A percentile compares a stretch with the other conserved stretches of the same genome.
Evolutionary conservation across 2,888 invertebrate species (phyloP).

Genomic region (Synergus japonicus): DNA sequence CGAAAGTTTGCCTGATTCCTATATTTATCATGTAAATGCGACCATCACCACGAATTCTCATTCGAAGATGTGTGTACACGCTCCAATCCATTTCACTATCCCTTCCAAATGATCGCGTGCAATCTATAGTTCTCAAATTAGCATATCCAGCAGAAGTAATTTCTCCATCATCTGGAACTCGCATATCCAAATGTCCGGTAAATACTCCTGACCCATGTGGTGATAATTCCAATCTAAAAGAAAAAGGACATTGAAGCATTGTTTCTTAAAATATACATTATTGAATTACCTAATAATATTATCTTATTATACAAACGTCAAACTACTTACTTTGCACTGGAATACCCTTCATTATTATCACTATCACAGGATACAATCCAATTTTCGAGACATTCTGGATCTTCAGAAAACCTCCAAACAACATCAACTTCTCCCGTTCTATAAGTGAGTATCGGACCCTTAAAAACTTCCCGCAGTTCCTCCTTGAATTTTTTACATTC

Average conservation of each 20-base stretch:
- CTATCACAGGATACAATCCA: constrained; percentile 89
- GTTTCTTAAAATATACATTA: no score
- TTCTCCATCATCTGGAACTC: constrained; percentile 89
- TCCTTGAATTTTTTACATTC: constrained; percentile 82
- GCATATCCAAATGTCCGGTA: constrained; percentile 84
- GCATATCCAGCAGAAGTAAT: constrained; percentile 90
- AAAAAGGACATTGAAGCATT: neutral
- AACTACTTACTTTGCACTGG: constrained; percentile 64
- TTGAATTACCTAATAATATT: no score
- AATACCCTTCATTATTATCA: constrained; percentile 88
- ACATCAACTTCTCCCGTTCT: constrained; percentile 85
- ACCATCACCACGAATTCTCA: constrained; percentile 96
- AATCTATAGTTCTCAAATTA: constrained; percentile 84
- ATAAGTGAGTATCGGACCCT: constrained; percentile 81
- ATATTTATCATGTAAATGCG: constrained; percentile 92
- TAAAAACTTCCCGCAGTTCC: constrained; percentile 82
- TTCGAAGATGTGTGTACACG: constrained; percentile 85
- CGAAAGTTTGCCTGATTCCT: constrained; percentile 86
- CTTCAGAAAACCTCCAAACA: constrained; percentile 84
- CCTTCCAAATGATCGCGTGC: constrained; percentile 90
- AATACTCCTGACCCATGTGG: constrained; percentile 85
- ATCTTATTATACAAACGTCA: neutral
- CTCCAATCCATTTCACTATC: constrained; percentile 86
- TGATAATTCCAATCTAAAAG: constrained; percentile 84
- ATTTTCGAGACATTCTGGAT: constrained; percentile 81